Percentiles rank a stretch among this genome's conserved stretches.
Conservation (phyloP, 2,888 invertebrate species). For the Prosapia bicincta region DNA sequence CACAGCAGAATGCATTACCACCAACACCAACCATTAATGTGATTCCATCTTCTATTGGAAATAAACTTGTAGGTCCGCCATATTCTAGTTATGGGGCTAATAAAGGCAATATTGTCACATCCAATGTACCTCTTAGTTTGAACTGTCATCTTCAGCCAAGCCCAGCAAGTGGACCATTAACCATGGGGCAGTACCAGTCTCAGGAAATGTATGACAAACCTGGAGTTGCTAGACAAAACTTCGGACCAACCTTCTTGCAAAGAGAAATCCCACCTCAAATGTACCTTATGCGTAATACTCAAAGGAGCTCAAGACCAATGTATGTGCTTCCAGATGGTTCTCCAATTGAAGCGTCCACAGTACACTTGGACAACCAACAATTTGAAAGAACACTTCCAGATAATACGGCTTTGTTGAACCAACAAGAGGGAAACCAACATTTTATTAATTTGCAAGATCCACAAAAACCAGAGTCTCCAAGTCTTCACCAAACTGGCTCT, state of each 20-base stretch:
- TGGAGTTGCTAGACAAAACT: neutral
- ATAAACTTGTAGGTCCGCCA: neutral
- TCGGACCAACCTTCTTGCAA: neutral
- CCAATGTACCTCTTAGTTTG: neutral
- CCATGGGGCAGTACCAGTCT: neutral
- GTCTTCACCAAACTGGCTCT: neutral
- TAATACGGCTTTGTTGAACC: neutral
- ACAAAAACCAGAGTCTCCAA: no score
- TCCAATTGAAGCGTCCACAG: neutral
- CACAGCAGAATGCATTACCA: neutral
- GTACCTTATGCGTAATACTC: neutral
- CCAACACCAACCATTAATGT: neutral
- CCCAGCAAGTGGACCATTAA: neutral
- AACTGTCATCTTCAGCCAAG: neutral
- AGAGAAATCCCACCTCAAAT: neutral
- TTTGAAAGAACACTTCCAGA: neutral
- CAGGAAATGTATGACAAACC: neutral
- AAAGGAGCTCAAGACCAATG: neutral
- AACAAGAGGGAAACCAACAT: neutral
- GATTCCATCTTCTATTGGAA: neutral
- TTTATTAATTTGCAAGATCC: neutral
- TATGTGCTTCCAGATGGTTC: neutral
- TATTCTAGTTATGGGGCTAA: neutral
- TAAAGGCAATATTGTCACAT: neutral
- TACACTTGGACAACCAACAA: neutral